phyloP scores from a whole-genome alignment of 2,113 vertebrate species.

The Aegotheles bennettii region DNA sequence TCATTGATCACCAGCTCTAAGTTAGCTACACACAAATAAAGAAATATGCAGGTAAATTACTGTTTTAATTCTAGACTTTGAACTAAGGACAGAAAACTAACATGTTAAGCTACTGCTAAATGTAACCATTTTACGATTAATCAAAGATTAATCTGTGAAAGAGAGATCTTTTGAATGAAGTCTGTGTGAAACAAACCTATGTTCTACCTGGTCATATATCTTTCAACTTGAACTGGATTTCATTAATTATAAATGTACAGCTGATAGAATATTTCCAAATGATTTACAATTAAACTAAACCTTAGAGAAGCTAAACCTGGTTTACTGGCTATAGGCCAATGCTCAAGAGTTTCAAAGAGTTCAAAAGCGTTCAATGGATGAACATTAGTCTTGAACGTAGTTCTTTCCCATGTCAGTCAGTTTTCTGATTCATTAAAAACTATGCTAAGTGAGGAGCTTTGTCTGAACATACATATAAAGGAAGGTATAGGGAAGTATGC shows the following conservation, averaged over 20 bases:
- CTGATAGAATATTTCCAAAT: background rate
- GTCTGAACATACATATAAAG: background rate
- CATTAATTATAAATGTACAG: background rate
- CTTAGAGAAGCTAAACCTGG: background rate
- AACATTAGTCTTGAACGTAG: background rate
- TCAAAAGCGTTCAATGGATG: background rate
- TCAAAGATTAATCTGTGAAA: background rate
- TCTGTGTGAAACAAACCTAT: background rate
- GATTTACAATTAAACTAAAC: background rate
- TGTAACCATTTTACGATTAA: background rate
- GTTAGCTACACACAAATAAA: background rate
- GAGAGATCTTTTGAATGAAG: background rate
- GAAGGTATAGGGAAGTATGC: background rate
- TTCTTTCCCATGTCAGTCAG: background rate
- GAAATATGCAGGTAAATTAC: background rate
- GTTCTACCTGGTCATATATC: background rate
- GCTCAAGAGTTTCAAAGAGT: background rate
- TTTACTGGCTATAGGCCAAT: background rate
- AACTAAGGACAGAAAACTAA: background rate
- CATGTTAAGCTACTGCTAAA: background rate
- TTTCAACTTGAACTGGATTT: background rate
- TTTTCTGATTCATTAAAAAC: background rate
- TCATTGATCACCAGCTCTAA: background rate
- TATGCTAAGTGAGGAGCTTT: background rate
- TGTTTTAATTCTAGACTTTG: background rate